phyloP scores from a whole-genome alignment of 2,888 invertebrate genomes.

The Junonia oenone region DNA sequence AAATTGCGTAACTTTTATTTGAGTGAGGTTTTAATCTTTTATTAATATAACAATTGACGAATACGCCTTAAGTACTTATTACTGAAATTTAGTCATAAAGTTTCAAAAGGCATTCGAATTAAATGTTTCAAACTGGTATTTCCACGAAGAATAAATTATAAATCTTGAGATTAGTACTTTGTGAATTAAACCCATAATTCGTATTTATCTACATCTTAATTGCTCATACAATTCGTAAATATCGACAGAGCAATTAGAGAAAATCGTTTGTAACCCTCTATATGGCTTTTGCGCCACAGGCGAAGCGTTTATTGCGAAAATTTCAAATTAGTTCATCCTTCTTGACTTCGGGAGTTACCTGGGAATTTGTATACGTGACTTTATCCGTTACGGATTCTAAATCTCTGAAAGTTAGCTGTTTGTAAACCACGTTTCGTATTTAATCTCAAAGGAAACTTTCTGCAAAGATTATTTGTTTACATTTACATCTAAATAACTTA shows the following conservation, averaged over 20 bases:
- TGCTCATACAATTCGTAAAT: constrained; percentile 50
- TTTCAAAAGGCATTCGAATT: too few species aligned
- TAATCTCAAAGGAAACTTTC: constrained; percentile 11
- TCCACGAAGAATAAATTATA: constrained; percentile 9
- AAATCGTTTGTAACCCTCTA: constrained; percentile 48
- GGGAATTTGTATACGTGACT: constrained; percentile 54
- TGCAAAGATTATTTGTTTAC: constrained; percentile 31
- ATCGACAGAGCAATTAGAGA: constrained; percentile 63
- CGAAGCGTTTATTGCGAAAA: constrained; percentile 64
- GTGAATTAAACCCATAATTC: constrained; percentile 48
- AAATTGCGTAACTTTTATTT: not conserved
- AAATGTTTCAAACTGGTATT: not conserved
- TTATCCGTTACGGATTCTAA: constrained; percentile 27
- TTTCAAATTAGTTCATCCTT: constrained; percentile 56
- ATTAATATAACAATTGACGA: too few species aligned
- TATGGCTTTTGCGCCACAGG: constrained; percentile 52
- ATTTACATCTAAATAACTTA: constrained; percentile 6
- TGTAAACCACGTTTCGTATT: constrained; percentile 46
- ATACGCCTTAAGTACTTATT: too few species aligned
- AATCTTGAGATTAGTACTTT: constrained; percentile 33
- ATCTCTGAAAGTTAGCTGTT: constrained; percentile 44
- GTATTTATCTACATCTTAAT: constrained; percentile 66
- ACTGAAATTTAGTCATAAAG: too few species aligned
- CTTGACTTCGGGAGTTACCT: constrained; percentile 52
- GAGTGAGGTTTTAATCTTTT: not conserved